Evolutionary conservation across 1,140 invertebrate species (phyloP), one percentile per base, ranked within the genome.

Genomic region (Brachionus paranguensis): DNA sequence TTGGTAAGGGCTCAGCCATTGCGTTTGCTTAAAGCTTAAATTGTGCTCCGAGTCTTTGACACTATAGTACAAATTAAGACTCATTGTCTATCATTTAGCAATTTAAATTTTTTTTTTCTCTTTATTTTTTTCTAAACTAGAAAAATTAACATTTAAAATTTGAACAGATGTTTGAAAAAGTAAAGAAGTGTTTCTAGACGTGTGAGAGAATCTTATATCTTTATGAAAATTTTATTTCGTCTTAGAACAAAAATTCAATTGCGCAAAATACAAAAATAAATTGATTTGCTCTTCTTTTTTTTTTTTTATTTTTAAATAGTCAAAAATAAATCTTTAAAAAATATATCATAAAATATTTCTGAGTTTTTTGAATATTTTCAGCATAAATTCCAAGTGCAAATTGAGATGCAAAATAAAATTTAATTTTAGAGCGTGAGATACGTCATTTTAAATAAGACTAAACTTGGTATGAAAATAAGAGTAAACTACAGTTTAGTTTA

Each of bases 1-100:
- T 76, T 76, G 72, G n/a, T 76, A 76, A 20, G 72, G 72, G 6
- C 43, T 50, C 4, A 76, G 45, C 72, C 72, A 76, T 53, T 76
- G 37, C 11, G 43, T 47, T 11, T 76, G 24, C 47, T 47, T 50
- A 53, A 76, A 76, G 47, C 72, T 76, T 6, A 76, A 17, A 50
- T 50, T 50, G 33, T 50, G 45, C 20, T 76, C 72, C n/a, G 72
- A 45, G 10, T 76, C 72, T 76, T 50, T 76, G 7, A 76, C 72
- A 50, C 72, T 50, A 17, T 76, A 50, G 27, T 76, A 76, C 27
- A 76, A 76, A 50, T 76, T 76, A 12, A 76, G 45, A 29, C 43
- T 76, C 72, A 76, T 76, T 14, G 24, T 76, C 20, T 76, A 20
- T 45, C 41, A 33, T 68, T 29, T 68, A 68, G 10, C 8, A 14